Evolutionary conservation across 23 tunicate genomes (phyloP), one percentile per base, ranked within the genome.

Genomic region (Styela clava): DNA sequence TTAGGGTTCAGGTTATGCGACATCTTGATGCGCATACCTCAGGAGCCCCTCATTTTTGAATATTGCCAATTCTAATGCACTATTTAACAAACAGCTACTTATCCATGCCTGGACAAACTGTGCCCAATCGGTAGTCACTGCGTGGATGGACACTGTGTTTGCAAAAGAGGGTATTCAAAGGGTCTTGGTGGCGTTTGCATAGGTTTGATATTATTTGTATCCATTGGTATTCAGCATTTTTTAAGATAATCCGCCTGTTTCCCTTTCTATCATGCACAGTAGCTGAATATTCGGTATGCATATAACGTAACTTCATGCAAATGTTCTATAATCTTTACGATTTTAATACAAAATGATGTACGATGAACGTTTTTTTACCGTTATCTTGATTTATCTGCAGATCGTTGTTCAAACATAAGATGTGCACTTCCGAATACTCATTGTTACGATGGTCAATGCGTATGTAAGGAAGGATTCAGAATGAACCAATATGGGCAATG

Each of bases 61-160:
- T n/a, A n/a, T n/a, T n/a, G n/a, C n/a, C n/a, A n/a, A n/a, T n/a
- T n/a, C n/a, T n/a, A n/a, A n/a, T n/a, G n/a, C n/a, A n/a, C n/a
- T n/a, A n/a, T n/a, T n/a, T n/a, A n/a, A n/a, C n/a, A n/a, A n/a
- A n/a, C n/a, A n/a, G n/a, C n/a, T n/a, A n/a, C n/a, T n/a, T n/a
- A n/a, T n/a, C n/a, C n/a, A n/a, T n/a, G n/a, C n/a, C n/a, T n/a
- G n/a, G n/a, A n/a, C n/a, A n/a, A n/a, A n/a, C n/a, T n/a, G 35
- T 71, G 77, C 16, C 77, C 77, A 71, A 16, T 71, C 16, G 77
- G 37, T 3, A 71, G 77, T 34, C 35, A 21, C 16, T 71, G 77
- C 29, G 12, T 18, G 27, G 77, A 71, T 3, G 77, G 77, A 71
- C 32, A 71, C 16, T 71, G 77, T 32, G 77, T 71, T 31, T 71